Evolutionary conservation across 2,797 vertebrate species (phyloP).

Genomic region (Crax fasciolata): DNA sequence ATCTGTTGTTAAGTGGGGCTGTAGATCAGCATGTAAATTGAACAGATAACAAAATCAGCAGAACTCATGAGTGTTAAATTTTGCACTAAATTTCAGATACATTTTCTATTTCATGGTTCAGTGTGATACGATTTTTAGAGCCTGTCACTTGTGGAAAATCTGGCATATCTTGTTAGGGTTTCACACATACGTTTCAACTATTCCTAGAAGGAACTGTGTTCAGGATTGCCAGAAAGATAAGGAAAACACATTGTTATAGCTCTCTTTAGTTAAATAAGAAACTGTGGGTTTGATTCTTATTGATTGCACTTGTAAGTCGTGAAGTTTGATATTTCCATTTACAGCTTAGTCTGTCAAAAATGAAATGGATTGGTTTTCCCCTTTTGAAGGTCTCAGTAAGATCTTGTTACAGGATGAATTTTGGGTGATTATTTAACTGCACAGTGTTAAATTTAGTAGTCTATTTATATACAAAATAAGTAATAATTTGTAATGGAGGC

Average conservation of each 20-base stretch:
- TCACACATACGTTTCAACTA: conserved; percentile 1
- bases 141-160: neutral
- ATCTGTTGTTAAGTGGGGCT: neutral
- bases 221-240: conserved; percentile 5
- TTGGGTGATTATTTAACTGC: neutral
- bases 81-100: conserved; percentile 54
- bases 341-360: conserved; percentile 36
- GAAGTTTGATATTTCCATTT: conserved; percentile 20
- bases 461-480: neutral
- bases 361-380: neutral
- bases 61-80: conserved; percentile 53
- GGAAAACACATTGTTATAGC: neutral
- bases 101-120: conserved; percentile 63
- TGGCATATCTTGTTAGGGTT: conserved; percentile 13
- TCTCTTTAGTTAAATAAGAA: conserved; percentile 11
- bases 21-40: conserved; percentile 39
- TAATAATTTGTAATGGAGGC: neutral
- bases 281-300: neutral
- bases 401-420: neutral
- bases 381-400: conserved; percentile 13
- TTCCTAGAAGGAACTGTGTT: conserved; percentile 18
- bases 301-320: neutral
- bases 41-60: conserved; percentile 47
- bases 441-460: neutral
- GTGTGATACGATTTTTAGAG: conserved; percentile 18